Evolutionary conservation across 2,797 vertebrate species (phyloP), one percentile per base, ranked within the genome.

Genomic region (Syngnathus acus): DNA sequence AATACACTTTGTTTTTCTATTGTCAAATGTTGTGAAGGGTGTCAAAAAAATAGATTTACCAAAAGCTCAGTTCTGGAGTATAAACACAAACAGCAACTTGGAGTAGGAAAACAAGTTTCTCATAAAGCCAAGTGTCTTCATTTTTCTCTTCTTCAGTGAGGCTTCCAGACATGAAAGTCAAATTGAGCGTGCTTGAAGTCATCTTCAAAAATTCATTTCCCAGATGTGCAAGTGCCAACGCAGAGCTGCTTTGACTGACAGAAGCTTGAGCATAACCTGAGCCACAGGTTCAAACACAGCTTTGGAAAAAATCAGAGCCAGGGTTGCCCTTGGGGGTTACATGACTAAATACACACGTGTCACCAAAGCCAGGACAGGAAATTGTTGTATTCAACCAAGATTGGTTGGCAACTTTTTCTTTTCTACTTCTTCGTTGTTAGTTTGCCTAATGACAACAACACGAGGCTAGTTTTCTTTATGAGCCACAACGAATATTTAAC

Each of bases 231-330:
- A 57, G 55, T 37, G 26, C 55, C 60, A 62, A 62, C 45, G 40
- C 60, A 32, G 42, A 62, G 60, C 21, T 14, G 60, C 23, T 62
- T 62, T 62, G 60, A 62, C 42, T 13, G 60, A 62, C 60, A 62
- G 60, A 26, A 26, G 23, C 60, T 45, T 23, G 42, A 45, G 60
- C 60, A 62, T 13, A 45, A 45, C 21, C 60, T 62, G 60, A 62
- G 45, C 60, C 60, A 26, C 11, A 26, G 60, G 60, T 62, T 62
- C 40, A 62, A 23, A 23, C 5, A 51, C 45, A 19, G 32, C 62
- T 38, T 16, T 38, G 17, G 16, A 23, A 17, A 64, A 62, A 62
- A 45, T 11, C 60, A 7, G 21, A 14, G 60, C 40, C 26, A 37
- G 26, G 6, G 32, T 32, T 6, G n/a, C 60, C 60, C 60, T 45